Evolutionary conservation across 2,113 vertebrate genomes (phyloP).

Genomic region (Fukomys damarensis): DNA sequence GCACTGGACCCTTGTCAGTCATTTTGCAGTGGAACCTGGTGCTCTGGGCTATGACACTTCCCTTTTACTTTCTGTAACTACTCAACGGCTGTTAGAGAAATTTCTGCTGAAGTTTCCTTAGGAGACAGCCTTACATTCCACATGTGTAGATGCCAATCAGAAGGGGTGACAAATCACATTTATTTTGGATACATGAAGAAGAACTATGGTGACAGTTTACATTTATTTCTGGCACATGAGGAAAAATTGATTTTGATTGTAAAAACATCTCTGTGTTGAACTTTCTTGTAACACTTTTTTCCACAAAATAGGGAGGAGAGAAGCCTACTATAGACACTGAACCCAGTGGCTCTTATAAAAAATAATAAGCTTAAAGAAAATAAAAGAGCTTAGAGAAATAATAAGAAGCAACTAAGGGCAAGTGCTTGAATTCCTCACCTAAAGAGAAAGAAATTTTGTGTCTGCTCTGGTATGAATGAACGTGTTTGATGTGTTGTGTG

Average conservation of each 20-base stretch:
- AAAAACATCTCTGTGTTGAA: background rate
- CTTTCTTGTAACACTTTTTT: background rate
- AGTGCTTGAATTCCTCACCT: background rate
- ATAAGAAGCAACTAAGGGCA: background rate
- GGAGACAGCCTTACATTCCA: background rate
- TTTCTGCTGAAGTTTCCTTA: background rate
- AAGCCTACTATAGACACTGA: background rate
- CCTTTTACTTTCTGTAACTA: background rate
- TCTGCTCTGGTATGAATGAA: conserved; percentile 18
- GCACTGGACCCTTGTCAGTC: background rate
- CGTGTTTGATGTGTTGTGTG: background rate
- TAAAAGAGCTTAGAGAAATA: background rate
- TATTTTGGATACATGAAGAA: background rate
- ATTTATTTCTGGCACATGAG: background rate
- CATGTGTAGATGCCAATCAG: background rate
- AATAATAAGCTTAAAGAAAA: no score
- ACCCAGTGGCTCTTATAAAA: background rate
- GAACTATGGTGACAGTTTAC: background rate
- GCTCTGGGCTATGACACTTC: background rate
- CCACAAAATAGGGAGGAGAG: background rate
- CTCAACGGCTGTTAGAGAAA: background rate
- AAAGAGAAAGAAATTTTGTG: background rate
- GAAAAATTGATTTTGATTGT: background rate
- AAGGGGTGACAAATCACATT: background rate
- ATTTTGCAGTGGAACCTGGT: background rate